Conservation (phyloP, 2,888 invertebrate genomes). For the Hermodice carunculata region DNA sequence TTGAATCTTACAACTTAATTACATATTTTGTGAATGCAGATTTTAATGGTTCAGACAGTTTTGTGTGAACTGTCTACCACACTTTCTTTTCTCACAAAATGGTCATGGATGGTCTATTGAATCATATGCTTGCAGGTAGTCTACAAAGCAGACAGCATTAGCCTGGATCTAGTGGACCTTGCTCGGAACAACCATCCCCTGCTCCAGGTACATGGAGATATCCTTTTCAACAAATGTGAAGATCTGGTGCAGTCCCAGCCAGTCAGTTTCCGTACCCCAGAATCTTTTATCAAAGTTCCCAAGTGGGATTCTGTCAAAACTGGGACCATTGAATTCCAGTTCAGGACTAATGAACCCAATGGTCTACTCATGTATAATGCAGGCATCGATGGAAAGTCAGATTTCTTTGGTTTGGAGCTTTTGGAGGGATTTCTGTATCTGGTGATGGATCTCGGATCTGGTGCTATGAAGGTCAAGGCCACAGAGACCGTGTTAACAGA, state of each 20-base stretch:
- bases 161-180: slow-evolving; percentile 89
- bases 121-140: slow-evolving; percentile 79
- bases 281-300: slow-evolving; percentile 80
- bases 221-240: slow-evolving; percentile 74
- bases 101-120: no score
- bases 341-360: slow-evolving; percentile 94
- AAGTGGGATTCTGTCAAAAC: slow-evolving; percentile 91
- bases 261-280: slow-evolving; percentile 90
- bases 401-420: slow-evolving; percentile 94
- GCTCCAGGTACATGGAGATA: slow-evolving; percentile 85
- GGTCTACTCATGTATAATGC: slow-evolving; percentile 94
- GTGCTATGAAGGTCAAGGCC: slow-evolving; percentile 80
- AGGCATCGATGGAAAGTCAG: slow-evolving; percentile 74
- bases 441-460: slow-evolving; percentile 92
- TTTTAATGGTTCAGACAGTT: no score
- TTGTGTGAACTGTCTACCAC: no score
- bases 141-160: slow-evolving; percentile 89
- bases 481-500: slow-evolving; percentile 85
- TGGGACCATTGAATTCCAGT: slow-evolving; percentile 92
- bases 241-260: slow-evolving; percentile 76
- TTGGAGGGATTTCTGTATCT: slow-evolving; percentile 94
- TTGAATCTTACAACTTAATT: no score
- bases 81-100: no score
- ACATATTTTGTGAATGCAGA: no score
- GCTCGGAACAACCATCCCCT: slow-evolving; percentile 86